Evolutionary conservation across 1,140 invertebrate species (phyloP).

Genomic region (Melitaea cinxia): DNA sequence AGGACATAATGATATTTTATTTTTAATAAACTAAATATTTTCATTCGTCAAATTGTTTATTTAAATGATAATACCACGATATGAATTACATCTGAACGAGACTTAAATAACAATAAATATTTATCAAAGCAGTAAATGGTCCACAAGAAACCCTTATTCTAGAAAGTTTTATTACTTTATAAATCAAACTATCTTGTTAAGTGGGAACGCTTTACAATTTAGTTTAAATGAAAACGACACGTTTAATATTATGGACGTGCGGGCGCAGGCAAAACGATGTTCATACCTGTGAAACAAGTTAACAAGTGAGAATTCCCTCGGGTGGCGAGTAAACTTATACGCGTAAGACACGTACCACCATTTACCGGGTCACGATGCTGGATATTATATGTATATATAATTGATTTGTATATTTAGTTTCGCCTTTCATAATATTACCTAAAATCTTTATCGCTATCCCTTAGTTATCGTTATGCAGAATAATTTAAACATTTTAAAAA

Average conservation of each 20-base stretch:
- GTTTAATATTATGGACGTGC: constrained; percentile 34
- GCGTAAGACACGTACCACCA: constrained; percentile 38
- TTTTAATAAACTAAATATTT: no score
- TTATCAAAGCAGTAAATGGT: background rate
- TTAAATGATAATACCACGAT: no score
- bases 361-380: constrained; percentile 38
- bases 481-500: no score
- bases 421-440: background rate
- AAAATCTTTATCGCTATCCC: no score
- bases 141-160: background rate
- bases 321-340: constrained; percentile 33
- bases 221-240: constrained; percentile 35
- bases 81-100: background rate
- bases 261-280: constrained; percentile 33
- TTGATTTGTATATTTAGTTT: constrained; percentile 14
- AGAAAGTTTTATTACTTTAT: constrained; percentile 15
- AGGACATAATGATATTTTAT: background rate
- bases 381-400: constrained; percentile 28
- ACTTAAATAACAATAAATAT: background rate
- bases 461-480: no score
- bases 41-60: no score
- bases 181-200: constrained; percentile 19
- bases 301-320: constrained; percentile 40
- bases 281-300: constrained; percentile 42
- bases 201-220: constrained; percentile 20